These are phyloP conservation scores for Sorex fumeus DNA, from an alignment of 2,113 vertebrate genomes.

Conservation along the genomic window DNA sequence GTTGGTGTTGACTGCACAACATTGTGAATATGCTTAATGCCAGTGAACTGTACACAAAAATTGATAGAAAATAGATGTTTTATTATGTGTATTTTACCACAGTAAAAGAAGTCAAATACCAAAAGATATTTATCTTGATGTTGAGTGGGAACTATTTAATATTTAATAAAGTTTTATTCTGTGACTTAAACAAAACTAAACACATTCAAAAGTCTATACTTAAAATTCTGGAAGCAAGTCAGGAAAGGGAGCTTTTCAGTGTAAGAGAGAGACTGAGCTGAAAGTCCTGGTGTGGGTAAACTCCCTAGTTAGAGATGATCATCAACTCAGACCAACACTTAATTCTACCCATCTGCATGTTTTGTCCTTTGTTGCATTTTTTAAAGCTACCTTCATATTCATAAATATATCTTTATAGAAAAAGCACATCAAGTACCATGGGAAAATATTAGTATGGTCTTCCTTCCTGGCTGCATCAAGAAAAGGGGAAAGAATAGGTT, in stretches of 20 bases:
- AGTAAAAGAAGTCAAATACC: constrained; percentile 47
- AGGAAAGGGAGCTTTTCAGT: constrained; percentile 12
- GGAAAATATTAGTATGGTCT: not conserved
- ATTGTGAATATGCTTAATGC: not conserved
- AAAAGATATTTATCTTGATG: constrained; percentile 47
- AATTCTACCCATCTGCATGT: not conserved
- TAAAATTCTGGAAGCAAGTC: constrained; percentile 23
- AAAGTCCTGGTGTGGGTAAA: not conserved
- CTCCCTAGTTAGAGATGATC: not conserved
- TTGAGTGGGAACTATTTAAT: constrained; percentile 54
- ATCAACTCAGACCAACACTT: too few relatives aligned
- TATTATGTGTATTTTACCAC: constrained; percentile 45
- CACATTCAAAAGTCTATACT: constrained; percentile 29
- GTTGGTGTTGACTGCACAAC: not conserved
- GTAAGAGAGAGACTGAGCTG: not conserved
- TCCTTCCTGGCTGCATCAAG: not conserved
- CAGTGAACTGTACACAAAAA: not conserved
- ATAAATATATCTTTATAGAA: constrained; percentile 44
- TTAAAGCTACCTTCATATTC: not conserved
- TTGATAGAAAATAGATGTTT: constrained; percentile 42
- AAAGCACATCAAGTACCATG: constrained; percentile 8
- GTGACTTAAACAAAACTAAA: constrained; percentile 18
- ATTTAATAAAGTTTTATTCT: constrained; percentile 67
- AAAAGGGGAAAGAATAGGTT: not conserved
- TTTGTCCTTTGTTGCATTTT: constrained; percentile 9